Evolutionary conservation across 2,888 invertebrate genomes (phyloP), one percentile per base, ranked within the genome.

Genomic region (Baronia brevicornis): DNA sequence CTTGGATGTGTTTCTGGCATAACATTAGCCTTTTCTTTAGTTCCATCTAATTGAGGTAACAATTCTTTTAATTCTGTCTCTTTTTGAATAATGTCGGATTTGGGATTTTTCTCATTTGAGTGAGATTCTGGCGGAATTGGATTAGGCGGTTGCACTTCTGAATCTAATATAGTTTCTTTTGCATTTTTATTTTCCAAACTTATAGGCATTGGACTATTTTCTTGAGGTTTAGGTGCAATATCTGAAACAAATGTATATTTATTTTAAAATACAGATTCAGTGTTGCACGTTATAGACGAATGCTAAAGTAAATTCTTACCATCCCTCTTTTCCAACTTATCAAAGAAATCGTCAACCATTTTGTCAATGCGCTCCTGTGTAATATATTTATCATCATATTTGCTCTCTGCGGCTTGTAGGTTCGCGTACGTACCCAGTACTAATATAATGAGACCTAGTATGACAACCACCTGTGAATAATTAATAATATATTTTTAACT

Each of bases 371-470:
- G 58, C 22, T 75, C 80, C 42, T 70, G 68, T 2, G 78, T 78
- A 34, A 73, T 69, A 36, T 52, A 60, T 9, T 63, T 65, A 2
- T 75, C 78, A 22, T 79, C 80, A 41, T 74, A 72, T 17, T 63
- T 61, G 27, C 45, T 68, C 50, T 92, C 92, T 1, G 90, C 90
- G 0, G 91, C 92, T 60, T 89, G 92, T 36, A 91, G 84, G 74
- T 94, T 97, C 0, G 95, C 95, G 65, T 93, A 96, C 0, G 97
- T 97, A 23, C 97, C 95, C 23, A 96, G 86, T 9, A 97, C 88
- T 88, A 98, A 90, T 33, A 97, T 89, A 27, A 92, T 88, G n/a
- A 96, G 79, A 0, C 97, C 97, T 41, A 95, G 79, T 24, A 92
- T 84, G 21, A 97, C 68, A 31, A 96, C 88, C 9, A 90, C 73